phyloP scores from a whole-genome alignment of 2,113 vertebrate genomes.

The Otocyon megalotis region DNA sequence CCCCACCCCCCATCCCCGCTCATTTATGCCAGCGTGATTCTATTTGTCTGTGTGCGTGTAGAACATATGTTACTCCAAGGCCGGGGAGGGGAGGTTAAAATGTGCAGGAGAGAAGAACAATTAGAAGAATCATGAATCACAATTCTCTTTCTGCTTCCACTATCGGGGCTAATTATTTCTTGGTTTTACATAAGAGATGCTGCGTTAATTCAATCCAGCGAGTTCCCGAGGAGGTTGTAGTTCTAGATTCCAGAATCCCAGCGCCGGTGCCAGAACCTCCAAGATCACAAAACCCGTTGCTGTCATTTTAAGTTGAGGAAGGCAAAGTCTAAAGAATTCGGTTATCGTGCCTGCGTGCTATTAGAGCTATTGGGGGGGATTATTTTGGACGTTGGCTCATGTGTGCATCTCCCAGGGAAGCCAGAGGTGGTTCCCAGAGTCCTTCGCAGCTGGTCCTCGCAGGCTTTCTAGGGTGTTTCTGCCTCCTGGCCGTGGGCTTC shows the following conservation, averaged over 20 bases:
- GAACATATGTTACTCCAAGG: background rate
- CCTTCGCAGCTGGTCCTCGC: fast-evolving
- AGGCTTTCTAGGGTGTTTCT: fast-evolving
- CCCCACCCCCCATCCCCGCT: background rate
- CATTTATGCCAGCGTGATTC: background rate
- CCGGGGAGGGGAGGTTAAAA: fast-evolving
- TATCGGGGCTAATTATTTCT: background rate
- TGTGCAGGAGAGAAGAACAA: background rate
- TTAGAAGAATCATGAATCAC: background rate
- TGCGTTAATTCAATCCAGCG: background rate
- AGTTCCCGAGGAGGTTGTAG: fast-evolving
- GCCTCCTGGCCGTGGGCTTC: background rate
- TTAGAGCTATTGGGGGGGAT: fast-evolving
- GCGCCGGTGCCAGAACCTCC: fast-evolving
- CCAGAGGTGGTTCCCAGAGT: fast-evolving
- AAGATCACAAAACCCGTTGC: fast-evolving
- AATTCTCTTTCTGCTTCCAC: fast-evolving
- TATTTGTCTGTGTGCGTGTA: background rate
- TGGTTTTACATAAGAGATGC: background rate
- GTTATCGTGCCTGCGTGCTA: fast-evolving
- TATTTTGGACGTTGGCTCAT: fast-evolving
- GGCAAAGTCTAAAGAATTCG: background rate
- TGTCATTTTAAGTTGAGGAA: background rate
- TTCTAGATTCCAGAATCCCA: background rate
- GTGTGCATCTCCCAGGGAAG: fast-evolving